Conservation (phyloP, 2,888 invertebrate species). For the Keiferia lycopersicella region DNA sequence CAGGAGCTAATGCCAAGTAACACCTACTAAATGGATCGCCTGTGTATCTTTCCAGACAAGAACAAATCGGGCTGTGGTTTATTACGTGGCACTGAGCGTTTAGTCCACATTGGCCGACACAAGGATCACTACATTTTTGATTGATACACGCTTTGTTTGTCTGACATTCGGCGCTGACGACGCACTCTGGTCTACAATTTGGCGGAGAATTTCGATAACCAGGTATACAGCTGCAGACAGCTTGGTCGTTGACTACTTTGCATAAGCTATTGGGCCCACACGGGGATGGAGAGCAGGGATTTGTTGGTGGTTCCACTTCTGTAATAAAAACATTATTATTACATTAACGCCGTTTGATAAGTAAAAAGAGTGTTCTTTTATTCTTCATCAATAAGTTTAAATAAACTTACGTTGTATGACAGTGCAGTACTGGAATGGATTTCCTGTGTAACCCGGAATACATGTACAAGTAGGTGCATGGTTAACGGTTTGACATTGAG, state of each 20-base stretch:
- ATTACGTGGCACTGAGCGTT: constrained; percentile 87
- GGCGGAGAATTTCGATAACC: constrained; percentile 85
- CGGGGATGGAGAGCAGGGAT: constrained; percentile 89
- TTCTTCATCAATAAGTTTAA: background rate
- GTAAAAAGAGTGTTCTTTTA: background rate
- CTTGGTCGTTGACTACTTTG: constrained; percentile 85
- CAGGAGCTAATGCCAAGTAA: constrained; percentile 53
- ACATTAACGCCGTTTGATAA: background rate
- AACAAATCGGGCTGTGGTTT: constrained; percentile 87
- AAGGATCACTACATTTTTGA: constrained; percentile 87
- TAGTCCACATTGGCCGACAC: constrained; percentile 86
- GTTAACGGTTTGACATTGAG: constrained; percentile 86
- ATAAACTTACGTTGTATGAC: constrained; percentile 55
- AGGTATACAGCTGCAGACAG: constrained; percentile 86
- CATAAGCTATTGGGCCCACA: constrained; percentile 93
- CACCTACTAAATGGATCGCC: constrained; percentile 86
- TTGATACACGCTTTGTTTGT: constrained; percentile 84
- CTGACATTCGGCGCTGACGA: constrained; percentile 86
- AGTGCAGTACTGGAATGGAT: constrained; percentile 75
- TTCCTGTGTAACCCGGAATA: constrained; percentile 83
- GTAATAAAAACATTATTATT: constrained; percentile 40
- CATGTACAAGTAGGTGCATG: constrained; percentile 88
- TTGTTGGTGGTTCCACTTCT: constrained; percentile 56
- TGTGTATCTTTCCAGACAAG: constrained; percentile 81
- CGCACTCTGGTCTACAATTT: constrained; percentile 87